Evolutionary conservation across 2,797 vertebrate species (phyloP).

Genomic region (Clarias pachynema): DNA sequence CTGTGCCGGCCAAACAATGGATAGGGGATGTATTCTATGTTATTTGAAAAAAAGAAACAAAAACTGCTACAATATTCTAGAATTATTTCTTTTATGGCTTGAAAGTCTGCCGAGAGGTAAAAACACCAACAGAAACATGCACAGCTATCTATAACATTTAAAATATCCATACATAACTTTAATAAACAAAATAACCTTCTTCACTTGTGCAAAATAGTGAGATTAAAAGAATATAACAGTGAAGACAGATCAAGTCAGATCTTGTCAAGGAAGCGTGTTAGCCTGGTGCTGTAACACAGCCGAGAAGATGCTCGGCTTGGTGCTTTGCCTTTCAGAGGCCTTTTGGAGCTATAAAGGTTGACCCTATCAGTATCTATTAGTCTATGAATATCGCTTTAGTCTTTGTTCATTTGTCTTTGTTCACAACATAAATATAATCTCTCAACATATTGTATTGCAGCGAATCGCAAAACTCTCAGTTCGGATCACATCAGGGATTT

Average conservation of each 20-base stretch:
- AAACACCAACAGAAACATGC: conserved; percentile 31
- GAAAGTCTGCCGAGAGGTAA: conserved; percentile 31
- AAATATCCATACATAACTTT: conserved; percentile 10
- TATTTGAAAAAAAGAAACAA: not conserved
- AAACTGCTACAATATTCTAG: not conserved
- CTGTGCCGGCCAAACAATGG: conserved; percentile 51
- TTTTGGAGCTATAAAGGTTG: not conserved
- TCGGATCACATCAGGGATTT: too few relatives aligned
- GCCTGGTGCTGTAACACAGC: not conserved
- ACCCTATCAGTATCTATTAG: not conserved
- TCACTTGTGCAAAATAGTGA: not conserved
- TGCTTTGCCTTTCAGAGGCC: not conserved
- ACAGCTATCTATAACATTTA: conserved; percentile 65
- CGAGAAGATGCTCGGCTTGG: not conserved
- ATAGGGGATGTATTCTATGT: conserved; percentile 22
- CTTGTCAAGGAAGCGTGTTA: conserved; percentile 38
- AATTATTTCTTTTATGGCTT: not conserved
- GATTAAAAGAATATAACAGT: not conserved
- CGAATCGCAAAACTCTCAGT: too few relatives aligned
- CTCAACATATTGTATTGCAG: not conserved
- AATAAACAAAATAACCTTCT: conserved; percentile 26
- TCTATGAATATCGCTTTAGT: not conserved
- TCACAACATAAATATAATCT: not conserved
- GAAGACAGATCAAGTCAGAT: conserved; percentile 5
- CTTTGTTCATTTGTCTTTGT: not conserved